phyloP scores from a whole-genome alignment of 2,888 invertebrate species.

The Neoascia interrupta region DNA sequence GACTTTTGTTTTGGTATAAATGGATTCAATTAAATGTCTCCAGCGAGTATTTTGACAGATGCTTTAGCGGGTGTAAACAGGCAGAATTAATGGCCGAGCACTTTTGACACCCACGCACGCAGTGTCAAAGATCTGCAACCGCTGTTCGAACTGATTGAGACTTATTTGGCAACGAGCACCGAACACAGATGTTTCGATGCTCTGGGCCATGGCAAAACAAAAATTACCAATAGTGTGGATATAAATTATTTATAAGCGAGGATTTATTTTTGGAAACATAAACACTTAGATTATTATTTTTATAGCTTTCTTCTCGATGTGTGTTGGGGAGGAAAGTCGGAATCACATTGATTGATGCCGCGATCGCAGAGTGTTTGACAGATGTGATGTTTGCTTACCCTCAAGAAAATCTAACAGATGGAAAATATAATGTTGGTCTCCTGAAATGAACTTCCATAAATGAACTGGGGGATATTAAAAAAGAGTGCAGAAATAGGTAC shows the following conservation, averaged over 20 bases:
- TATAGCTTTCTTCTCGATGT: not conserved
- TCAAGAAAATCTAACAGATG: too few relatives aligned
- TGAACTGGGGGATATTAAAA: too few relatives aligned
- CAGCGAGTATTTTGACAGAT: slow-evolving; percentile 25
- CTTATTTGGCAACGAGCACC: slow-evolving; percentile 23
- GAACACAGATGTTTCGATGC: slow-evolving; percentile 23
- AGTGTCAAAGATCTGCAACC: slow-evolving; percentile 1
- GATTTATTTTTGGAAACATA: slow-evolving; percentile 31
- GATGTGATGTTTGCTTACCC: too few relatives aligned
- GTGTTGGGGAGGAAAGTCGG: slow-evolving; percentile 10
- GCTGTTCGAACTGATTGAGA: slow-evolving; percentile 9
- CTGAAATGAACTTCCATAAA: too few relatives aligned
- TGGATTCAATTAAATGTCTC: slow-evolving; percentile 25
- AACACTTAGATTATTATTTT: too few relatives aligned
- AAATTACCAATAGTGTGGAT: too few relatives aligned
- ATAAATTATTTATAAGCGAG: slow-evolving; percentile 17
- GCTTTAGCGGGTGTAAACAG: not conserved
- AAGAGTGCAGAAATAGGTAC: too few relatives aligned
- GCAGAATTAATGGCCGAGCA: slow-evolving; percentile 26
- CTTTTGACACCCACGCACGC: slow-evolving; percentile 9
- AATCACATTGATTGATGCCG: not conserved
- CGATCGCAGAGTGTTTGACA: too few relatives aligned
- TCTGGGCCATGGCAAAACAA: too few relatives aligned
- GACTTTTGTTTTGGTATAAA: slow-evolving; percentile 2
- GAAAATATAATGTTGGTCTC: too few relatives aligned